Evolutionary conservation across 2,797 vertebrate genomes (phyloP).

Genomic region (Bradypodion pumilum): DNA sequence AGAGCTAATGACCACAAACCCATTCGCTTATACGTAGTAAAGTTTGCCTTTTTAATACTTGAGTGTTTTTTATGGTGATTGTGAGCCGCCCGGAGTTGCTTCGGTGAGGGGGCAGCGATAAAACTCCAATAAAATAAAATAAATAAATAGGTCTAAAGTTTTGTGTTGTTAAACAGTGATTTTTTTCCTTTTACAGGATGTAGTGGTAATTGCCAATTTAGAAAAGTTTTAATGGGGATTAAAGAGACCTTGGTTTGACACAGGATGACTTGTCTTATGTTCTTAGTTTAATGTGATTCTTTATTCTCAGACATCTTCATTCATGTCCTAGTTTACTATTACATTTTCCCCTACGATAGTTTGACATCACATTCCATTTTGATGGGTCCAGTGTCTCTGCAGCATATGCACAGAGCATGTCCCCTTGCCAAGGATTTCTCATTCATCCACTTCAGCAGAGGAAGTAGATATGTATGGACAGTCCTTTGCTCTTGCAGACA

Average conservation of each 20-base stretch:
- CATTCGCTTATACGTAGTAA: background rate
- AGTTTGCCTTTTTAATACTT: no score
- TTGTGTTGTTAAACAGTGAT: background rate
- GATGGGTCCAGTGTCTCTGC: background rate
- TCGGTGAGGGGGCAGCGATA: no score
- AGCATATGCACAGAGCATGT: background rate
- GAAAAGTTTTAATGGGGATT: background rate
- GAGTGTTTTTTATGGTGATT: no score
- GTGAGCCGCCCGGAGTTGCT: no score
- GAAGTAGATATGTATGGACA: background rate
- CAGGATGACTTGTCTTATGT: background rate
- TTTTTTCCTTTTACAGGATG: background rate
- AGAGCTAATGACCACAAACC: background rate
- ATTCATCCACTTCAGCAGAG: constrained; percentile 1
- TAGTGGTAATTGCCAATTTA: background rate
- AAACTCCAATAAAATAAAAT: no score
- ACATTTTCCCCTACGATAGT: background rate
- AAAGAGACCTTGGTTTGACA: background rate
- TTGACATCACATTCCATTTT: background rate
- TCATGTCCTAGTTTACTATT: background rate
- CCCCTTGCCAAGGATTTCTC: background rate
- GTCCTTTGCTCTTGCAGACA: background rate
- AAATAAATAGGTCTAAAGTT: background rate
- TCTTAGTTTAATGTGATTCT: background rate
- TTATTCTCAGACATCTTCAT: background rate